These are phyloP conservation scores for Erannis defoliaria DNA, from an alignment of 2,888 invertebrate genomes.

Conservation along the genomic window DNA sequence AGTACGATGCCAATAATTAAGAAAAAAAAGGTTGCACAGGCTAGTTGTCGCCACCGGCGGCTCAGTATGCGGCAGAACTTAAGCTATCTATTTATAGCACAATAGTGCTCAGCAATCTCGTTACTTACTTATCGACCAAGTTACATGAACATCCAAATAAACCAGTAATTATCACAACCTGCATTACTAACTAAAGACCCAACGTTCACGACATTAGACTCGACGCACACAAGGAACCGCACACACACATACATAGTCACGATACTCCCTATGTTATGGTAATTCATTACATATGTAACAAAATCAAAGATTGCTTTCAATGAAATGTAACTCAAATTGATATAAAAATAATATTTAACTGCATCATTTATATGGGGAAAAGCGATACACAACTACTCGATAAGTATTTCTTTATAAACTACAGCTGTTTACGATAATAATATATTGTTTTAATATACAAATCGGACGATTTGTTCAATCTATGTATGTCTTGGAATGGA, in stretches of 20 bases:
- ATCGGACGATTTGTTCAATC: slow-evolving; percentile 68
- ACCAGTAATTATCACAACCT: slow-evolving; percentile 62
- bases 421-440: slow-evolving; percentile 57
- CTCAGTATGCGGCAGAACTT: neutral
- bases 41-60: too few species aligned
- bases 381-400: slow-evolving; percentile 71
- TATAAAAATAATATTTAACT: slow-evolving; percentile 71
- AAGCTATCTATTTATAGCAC: slow-evolving; percentile 30
- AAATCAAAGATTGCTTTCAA: slow-evolving; percentile 64
- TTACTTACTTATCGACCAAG: slow-evolving; percentile 22
- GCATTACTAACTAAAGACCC: slow-evolving; percentile 42
- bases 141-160: slow-evolving; percentile 43
- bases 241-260: slow-evolving; percentile 73
- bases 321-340: slow-evolving; percentile 67
- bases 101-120: slow-evolving; percentile 21
- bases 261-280: slow-evolving; percentile 73
- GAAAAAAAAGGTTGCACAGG: too few species aligned
- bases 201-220: slow-evolving; percentile 51
- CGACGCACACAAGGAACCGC: slow-evolving; percentile 49
- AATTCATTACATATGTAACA: slow-evolving; percentile 72
- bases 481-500: slow-evolving; percentile 72
- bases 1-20: too few species aligned
- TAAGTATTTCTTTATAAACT: slow-evolving; percentile 66
- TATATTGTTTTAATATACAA: slow-evolving; percentile 57
- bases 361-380: slow-evolving; percentile 66